Evolutionary conservation across 2,888 invertebrate species (phyloP), one percentile per base, ranked within the genome.

Genomic region (Autographa gamma): DNA sequence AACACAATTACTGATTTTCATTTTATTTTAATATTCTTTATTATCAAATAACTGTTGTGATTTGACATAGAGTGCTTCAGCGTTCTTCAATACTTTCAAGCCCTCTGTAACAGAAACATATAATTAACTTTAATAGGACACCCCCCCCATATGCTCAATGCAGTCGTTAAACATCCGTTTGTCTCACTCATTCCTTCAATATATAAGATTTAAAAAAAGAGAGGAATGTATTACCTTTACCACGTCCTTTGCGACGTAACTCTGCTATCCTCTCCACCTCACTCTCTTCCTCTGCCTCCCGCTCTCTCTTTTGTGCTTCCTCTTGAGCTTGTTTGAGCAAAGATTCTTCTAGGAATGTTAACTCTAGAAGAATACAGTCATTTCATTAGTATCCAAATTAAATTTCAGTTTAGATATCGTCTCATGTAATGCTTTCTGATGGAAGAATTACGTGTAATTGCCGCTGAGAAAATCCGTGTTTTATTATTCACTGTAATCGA

Each of bases 281-380:
- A 63, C 82, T 91, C 60, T 93, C 93, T 38, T 92, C 91, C 19
- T 91, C 90, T 2, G 63, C n/a, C 31, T 90, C 88, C 52, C 62
- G 86, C 38, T 92, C 91, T 63, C 64, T 87, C 69, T 79, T 91
- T 2, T 72, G 87, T 84, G 81, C 86, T 38, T 97, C 96, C 2
- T 96, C 96, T 16, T 91, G 90, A 0, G 97, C 97, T 84, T 96
- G 96, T 72, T 96, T 95, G 67, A 97, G 85, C 8, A 97, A 96
- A 0, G 93, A 91, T 71, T 96, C 96, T 90, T 97, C 97, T 65
- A 96, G 90, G 64, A 95, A 93, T 43, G 96, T 96, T 48, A 97
- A 82, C 76, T 96, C 95, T 90, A 90, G 54, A 90, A 56, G 25
- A 25, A 25, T 14, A 2, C 2, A 54, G 19, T 2, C 48, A n/a